A percentile compares a stretch with the other conserved stretches of the same genome.
Conservation (phyloP, 1,140 invertebrate species). For the Drosophila tani region DNA sequence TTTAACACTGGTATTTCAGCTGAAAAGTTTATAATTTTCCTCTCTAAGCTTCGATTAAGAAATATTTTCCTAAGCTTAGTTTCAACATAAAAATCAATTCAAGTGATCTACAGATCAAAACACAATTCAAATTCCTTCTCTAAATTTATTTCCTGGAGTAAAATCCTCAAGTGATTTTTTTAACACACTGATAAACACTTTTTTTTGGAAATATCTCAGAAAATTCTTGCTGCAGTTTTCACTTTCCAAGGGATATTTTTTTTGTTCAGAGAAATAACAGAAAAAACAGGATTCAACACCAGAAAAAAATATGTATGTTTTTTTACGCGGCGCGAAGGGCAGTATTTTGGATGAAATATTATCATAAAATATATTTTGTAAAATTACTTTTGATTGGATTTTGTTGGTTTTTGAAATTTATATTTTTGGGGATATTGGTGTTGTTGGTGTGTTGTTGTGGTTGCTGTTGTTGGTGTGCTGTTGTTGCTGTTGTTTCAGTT, state of each 20-base stretch:
- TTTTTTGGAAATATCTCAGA: neutral
- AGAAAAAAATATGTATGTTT: constrained; percentile 2
- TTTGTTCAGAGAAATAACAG: constrained; percentile 1
- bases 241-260: neutral
- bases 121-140: neutral
- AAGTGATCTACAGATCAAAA: neutral
- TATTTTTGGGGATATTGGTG: constrained; percentile 44
- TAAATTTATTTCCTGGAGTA: neutral
- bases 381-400: constrained; percentile 13
- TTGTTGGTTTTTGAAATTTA: constrained; percentile 26
- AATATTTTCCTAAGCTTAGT: too few species aligned
- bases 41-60: too few species aligned
- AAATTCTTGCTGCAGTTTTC: neutral
- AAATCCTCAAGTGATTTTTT: constrained; percentile 9
- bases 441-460: constrained; percentile 32
- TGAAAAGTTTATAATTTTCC: neutral
- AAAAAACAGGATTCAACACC: constrained; percentile 13
- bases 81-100: neutral
- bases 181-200: neutral
- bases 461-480: constrained; percentile 35
- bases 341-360: neutral
- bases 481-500: constrained; percentile 24
- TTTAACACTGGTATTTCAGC: neutral
- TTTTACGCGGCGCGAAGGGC: neutral
- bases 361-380: neutral